A percentile compares a stretch with the other conserved stretches of the same genome.
Conservation (phyloP, 2,888 invertebrate genomes). For the Andrena chrysosceles region DNA sequence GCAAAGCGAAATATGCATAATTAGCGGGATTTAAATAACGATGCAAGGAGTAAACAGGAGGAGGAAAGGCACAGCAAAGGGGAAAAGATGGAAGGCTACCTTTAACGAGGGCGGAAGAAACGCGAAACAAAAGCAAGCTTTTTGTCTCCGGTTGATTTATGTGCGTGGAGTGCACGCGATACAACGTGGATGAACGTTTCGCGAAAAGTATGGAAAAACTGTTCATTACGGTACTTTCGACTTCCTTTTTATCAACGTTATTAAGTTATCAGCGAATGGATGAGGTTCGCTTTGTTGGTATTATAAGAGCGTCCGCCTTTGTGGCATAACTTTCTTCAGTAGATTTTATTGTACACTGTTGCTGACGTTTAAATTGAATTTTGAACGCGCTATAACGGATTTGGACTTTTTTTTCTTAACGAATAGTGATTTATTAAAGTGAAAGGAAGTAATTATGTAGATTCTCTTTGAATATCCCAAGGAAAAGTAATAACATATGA, state of each 20-base stretch:
- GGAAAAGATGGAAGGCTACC: constrained; percentile 26
- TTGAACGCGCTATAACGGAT: too few species aligned
- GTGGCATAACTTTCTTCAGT: too few species aligned
- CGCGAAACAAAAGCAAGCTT: constrained; percentile 36
- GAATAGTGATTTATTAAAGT: too few species aligned
- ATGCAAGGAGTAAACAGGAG: constrained; percentile 34
- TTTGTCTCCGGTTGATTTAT: constrained; percentile 58
- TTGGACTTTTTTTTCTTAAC: too few species aligned
- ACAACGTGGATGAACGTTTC: constrained; percentile 7
- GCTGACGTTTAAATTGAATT: neutral
- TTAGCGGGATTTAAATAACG: constrained; percentile 70
- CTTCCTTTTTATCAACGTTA: neutral
- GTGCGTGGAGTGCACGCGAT: constrained; percentile 17
- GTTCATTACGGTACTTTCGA: constrained; percentile 7
- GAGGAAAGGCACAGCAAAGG: neutral
- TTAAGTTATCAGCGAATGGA: constrained; percentile 17
- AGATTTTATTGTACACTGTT: neutral
- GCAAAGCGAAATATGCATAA: constrained; percentile 69
- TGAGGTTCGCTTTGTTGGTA: neutral
- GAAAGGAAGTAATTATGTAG: too few species aligned
- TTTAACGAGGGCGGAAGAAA: constrained; percentile 50
- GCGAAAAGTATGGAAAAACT: neutral
- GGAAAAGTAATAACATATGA: too few species aligned
- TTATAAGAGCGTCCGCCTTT: too few species aligned
- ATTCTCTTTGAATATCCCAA: too few species aligned